Evolutionary conservation across 37 sponge, comb jelly and placozoan species (phyloP).

Genomic region (Mnemiopsis leidyi): DNA sequence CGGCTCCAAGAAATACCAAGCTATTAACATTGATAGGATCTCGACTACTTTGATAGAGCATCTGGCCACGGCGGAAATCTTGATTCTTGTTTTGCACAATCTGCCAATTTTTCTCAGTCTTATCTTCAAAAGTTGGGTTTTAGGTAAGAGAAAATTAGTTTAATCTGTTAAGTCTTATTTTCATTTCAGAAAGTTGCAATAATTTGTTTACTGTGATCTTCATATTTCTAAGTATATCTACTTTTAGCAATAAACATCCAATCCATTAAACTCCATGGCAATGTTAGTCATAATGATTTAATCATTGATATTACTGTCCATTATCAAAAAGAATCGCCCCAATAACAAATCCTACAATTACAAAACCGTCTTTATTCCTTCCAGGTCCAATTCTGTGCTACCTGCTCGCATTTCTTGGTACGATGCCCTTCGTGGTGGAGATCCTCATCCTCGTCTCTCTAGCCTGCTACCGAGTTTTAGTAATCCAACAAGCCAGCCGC

Average conservation of each 20-base stretch:
- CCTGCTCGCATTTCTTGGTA: neutral
- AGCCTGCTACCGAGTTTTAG: constrained; percentile 37
- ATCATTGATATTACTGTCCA: neutral
- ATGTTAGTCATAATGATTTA: neutral
- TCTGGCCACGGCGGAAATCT: constrained; percentile 24
- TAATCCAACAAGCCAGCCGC: neutral
- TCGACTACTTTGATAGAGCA: constrained; percentile 13
- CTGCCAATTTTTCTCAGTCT: neutral
- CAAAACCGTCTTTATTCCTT: no score
- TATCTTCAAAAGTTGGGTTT: constrained; percentile 11
- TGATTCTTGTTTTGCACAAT: constrained; percentile 10
- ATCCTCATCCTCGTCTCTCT: constrained; percentile 38
- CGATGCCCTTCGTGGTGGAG: constrained; percentile 50
- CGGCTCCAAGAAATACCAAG: constrained; percentile 43
- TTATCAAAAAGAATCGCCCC: no score
- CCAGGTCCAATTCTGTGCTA: constrained; percentile 60
- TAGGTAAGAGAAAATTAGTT: neutral
- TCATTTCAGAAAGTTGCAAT: neutral
- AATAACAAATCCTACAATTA: no score
- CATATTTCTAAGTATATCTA: neutral
- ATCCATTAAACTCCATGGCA: neutral
- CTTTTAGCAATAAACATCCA: no score
- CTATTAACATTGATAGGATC: constrained; percentile 49
- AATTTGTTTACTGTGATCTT: neutral
- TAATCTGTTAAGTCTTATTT: neutral